Percentiles rank a stretch among this genome's conserved stretches.
These are phyloP conservation scores for Archilochus colubris DNA, from an alignment of 2,113 vertebrate genomes.

Conservation along the genomic window DNA sequence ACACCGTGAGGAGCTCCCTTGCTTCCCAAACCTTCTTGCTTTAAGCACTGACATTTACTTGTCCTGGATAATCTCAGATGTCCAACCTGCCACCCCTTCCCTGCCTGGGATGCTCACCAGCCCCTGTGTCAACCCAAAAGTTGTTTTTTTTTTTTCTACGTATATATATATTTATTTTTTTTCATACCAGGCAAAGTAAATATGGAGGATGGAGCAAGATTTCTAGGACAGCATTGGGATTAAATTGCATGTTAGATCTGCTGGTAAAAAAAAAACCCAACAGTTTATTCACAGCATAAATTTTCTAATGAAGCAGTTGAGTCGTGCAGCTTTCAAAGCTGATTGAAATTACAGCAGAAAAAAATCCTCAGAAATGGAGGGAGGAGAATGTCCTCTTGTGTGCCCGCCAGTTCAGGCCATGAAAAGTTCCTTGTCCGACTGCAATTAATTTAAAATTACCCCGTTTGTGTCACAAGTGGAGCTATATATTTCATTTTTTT, in stretches of 20 bases:
- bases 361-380: neutral
- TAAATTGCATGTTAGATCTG: neutral
- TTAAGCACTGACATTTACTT: neutral
- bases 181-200: neutral
- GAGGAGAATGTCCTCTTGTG: constrained; percentile 36
- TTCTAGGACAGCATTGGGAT: neutral
- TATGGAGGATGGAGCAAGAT: neutral
- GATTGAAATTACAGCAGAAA: constrained; percentile 3
- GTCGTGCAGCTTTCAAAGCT: neutral
- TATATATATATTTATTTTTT: neutral
- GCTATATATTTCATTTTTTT: neutral
- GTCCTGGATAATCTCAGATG: constrained; percentile 35
- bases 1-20: neutral
- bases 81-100: constrained; percentile 30
- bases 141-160: neutral
- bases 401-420: neutral
- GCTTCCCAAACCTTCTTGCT: neutral
- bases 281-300: neutral
- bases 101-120: neutral
- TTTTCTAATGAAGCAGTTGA: neutral
- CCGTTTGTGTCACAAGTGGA: neutral
- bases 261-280: neutral
- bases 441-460: neutral
- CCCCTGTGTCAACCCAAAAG: accelerated
- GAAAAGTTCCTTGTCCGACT: constrained; percentile 23